Evolutionary conservation across 1,140 invertebrate species (phyloP).

Genomic region (Lepidurus packardi): DNA sequence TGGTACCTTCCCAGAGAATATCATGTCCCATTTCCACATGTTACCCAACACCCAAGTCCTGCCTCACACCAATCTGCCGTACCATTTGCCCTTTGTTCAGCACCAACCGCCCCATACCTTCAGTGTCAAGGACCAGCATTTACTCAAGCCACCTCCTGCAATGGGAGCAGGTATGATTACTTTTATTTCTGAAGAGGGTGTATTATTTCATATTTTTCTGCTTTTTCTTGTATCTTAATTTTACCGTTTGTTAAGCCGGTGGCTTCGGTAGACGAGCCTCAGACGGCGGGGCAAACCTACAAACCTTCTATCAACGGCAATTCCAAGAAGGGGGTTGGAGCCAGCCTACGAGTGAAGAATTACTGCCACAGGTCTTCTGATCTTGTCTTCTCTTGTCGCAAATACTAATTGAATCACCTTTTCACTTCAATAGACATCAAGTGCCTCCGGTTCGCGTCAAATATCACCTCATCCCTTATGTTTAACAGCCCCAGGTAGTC

Average conservation of each 20-base stretch:
- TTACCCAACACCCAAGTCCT: slow-evolving; percentile 44
- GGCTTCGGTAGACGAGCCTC: slow-evolving; percentile 85
- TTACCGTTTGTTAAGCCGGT: slow-evolving; percentile 51
- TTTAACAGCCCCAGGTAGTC: not conserved
- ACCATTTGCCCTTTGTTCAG: slow-evolving; percentile 66
- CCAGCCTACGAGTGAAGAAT: slow-evolving; percentile 60
- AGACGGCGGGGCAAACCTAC: slow-evolving; percentile 90
- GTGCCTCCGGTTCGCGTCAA: slow-evolving; percentile 14
- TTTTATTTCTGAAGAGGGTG: not conserved
- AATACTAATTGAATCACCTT: not conserved
- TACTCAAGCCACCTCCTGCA: slow-evolving; percentile 82
- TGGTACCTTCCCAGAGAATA: not conserved
- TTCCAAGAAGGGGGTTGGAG: slow-evolving; percentile 53
- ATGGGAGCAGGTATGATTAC: slow-evolving; percentile 69
- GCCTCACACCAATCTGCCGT: slow-evolving; percentile 61
- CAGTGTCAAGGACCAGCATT: slow-evolving; percentile 85
- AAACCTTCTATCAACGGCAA: slow-evolving; percentile 63
- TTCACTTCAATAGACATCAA: slow-evolving; percentile 30
- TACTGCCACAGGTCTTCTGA: slow-evolving; percentile 43
- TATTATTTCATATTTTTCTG: slow-evolving; percentile 33
- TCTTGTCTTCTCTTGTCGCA: slow-evolving; percentile 28
- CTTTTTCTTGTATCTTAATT: not conserved
- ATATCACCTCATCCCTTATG: not conserved
- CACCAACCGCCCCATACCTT: slow-evolving; percentile 75
- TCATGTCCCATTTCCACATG: slow-evolving; percentile 28